These are phyloP conservation scores for Acrossocheilus fasciatus DNA, from an alignment of 2,797 vertebrate genomes.

Conservation along the genomic window DNA sequence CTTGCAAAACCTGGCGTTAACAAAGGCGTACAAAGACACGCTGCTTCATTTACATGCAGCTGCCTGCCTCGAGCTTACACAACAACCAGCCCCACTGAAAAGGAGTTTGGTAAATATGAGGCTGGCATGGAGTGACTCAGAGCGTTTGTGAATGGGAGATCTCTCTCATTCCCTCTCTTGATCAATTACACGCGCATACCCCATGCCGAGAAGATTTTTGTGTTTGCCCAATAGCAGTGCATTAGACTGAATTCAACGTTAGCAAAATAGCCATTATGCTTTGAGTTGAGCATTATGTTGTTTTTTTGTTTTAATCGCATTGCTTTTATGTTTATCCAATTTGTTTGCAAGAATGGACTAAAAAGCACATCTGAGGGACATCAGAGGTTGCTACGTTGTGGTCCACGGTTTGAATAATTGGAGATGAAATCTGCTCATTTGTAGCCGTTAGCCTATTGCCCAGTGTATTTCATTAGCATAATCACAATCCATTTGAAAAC, in stretches of 20 bases:
- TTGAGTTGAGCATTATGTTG: not conserved
- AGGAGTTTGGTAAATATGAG: constrained; percentile 56
- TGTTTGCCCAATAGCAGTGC: constrained; percentile 43
- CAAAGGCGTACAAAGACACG: constrained; percentile 46
- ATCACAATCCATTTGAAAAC: constrained; percentile 53
- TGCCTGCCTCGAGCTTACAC: constrained; percentile 53
- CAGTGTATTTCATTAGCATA: constrained; percentile 48
- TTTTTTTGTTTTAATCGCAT: constrained; percentile 10
- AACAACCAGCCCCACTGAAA: constrained; percentile 50
- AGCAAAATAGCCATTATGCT: constrained; percentile 15
- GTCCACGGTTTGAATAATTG: constrained; percentile 36
- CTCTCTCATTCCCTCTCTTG: constrained; percentile 20
- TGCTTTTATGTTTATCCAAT: constrained; percentile 25
- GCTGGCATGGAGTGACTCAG: constrained; percentile 36
- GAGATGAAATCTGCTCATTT: constrained; percentile 49
- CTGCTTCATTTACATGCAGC: constrained; percentile 62
- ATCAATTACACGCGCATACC: constrained; percentile 39
- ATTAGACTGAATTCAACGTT: constrained; percentile 25
- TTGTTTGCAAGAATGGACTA: constrained; percentile 16
- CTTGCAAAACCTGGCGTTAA: constrained; percentile 34
- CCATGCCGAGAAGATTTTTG: constrained; percentile 39
- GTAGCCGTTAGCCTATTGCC: constrained; percentile 48
- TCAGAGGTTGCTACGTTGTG: constrained; percentile 4
- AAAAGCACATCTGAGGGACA: constrained; percentile 4
- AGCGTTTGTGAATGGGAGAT: constrained; percentile 43